Percentiles rank a stretch among this genome's conserved stretches.
Evolutionary conservation across 2,797 vertebrate genomes (phyloP).

Genomic region (Dallia pectoralis): DNA sequence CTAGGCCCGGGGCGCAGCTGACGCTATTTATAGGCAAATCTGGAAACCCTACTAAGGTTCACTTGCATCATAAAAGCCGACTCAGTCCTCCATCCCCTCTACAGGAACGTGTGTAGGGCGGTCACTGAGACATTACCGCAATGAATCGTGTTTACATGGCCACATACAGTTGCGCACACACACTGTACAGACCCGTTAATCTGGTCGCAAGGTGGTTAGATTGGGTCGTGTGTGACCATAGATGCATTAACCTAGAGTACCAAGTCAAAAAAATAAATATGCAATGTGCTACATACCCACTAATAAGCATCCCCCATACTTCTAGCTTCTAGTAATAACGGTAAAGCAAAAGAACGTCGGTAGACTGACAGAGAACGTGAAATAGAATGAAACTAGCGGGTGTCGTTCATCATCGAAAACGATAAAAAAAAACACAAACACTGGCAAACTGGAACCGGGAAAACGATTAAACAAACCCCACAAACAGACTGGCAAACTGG

Average conservation of each 20-base stretch:
- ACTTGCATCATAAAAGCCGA: constrained; percentile 41
- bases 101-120: constrained; percentile 9
- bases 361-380: neutral
- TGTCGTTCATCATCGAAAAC: neutral
- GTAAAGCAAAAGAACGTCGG: neutral
- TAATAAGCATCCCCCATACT: neutral
- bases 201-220: too few relatives aligned
- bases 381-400: neutral
- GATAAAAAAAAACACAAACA: neutral
- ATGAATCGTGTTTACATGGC: neutral
- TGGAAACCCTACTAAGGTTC: constrained; percentile 30
- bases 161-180: neutral
- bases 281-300: neutral
- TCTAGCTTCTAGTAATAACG: neutral
- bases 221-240: too few relatives aligned
- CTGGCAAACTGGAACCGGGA: neutral
- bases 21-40: constrained; percentile 57
- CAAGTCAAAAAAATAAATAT: neutral
- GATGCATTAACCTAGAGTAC: neutral
- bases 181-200: too few relatives aligned
- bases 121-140: neutral
- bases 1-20: neutral
- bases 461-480: too few relatives aligned
- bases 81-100: constrained; percentile 18
- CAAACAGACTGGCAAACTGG: too few relatives aligned